phyloP scores from a whole-genome alignment of 1,140 invertebrate species.

The Brachionus paranguensis region DNA sequence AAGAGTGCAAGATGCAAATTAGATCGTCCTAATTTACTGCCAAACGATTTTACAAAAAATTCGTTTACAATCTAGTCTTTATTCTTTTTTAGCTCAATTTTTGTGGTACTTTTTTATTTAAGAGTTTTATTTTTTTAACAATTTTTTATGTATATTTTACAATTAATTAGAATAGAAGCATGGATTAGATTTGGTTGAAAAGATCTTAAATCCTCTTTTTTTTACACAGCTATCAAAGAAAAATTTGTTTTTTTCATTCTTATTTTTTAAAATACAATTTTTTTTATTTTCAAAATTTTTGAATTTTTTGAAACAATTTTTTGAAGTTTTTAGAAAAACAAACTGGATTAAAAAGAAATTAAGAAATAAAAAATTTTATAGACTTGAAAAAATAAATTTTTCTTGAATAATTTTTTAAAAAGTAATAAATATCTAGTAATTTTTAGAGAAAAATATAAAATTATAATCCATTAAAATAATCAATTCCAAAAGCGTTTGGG shows the following conservation, averaged over 20 bases:
- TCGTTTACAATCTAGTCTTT: neutral
- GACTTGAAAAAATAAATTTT: too few relatives aligned
- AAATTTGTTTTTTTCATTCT: neutral
- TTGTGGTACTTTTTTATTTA: neutral
- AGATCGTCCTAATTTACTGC: neutral
- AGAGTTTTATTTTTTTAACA: neutral
- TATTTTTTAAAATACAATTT: neutral
- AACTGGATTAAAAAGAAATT: too few relatives aligned
- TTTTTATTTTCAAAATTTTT: neutral
- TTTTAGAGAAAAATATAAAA: too few relatives aligned
- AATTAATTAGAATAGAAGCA: neutral
- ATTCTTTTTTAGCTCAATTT: slow-evolving; percentile 10
- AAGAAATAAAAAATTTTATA: too few relatives aligned
- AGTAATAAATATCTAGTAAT: too few relatives aligned
- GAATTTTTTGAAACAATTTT: neutral
- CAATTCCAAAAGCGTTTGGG: too few relatives aligned
- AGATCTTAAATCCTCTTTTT: neutral
- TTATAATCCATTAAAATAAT: too few relatives aligned
- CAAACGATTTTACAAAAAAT: neutral
- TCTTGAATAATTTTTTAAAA: too few relatives aligned
- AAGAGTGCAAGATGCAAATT: slow-evolving; percentile 31
- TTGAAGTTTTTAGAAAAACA: too few relatives aligned
- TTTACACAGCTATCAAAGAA: neutral
- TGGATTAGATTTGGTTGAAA: neutral
- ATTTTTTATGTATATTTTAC: neutral